Percentiles rank a stretch among this genome's conserved stretches.
phyloP scores from a whole-genome alignment of 2,888 invertebrate species.

The Ophion costatus region DNA sequence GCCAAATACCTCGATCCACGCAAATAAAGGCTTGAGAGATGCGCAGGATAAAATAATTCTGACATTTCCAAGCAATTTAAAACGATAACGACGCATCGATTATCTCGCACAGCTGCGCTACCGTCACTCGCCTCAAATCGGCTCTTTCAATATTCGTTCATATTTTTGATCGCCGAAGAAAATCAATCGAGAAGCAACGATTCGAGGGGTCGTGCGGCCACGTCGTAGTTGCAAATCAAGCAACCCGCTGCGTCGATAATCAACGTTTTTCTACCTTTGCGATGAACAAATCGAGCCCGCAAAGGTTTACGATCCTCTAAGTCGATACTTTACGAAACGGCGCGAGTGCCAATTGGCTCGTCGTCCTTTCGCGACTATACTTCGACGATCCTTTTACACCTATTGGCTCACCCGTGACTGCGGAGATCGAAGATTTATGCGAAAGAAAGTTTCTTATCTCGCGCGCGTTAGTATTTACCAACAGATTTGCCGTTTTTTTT shows the following conservation, averaged over 20 bases:
- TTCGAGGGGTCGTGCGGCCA: not conserved
- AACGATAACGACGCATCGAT: not conserved
- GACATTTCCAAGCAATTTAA: not conserved
- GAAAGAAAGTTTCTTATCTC: slow-evolving; percentile 37
- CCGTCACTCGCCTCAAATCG: too few relatives aligned
- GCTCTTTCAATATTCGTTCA: too few relatives aligned
- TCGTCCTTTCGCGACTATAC: not conserved
- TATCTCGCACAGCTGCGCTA: too few relatives aligned
- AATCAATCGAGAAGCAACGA: not conserved
- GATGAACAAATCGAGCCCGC: not conserved
- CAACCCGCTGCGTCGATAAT: not conserved
- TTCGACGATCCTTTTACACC: slow-evolving; percentile 35
- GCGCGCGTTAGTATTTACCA: not conserved
- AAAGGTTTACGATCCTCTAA: not conserved
- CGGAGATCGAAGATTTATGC: slow-evolving; percentile 47
- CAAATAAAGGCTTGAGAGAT: not conserved
- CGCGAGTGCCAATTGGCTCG: not conserved
- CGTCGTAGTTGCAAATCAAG: not conserved
- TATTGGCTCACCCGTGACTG: slow-evolving; percentile 29
- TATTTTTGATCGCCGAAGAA: not conserved
- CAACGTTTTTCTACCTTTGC: not conserved
- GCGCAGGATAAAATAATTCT: not conserved
- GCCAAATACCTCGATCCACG: not conserved
- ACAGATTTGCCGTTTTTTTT: slow-evolving; percentile 24
- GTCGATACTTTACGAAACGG: slow-evolving; percentile 32